Conservation (phyloP, 2,797 vertebrate species). For the Mareca penelope region DNA sequence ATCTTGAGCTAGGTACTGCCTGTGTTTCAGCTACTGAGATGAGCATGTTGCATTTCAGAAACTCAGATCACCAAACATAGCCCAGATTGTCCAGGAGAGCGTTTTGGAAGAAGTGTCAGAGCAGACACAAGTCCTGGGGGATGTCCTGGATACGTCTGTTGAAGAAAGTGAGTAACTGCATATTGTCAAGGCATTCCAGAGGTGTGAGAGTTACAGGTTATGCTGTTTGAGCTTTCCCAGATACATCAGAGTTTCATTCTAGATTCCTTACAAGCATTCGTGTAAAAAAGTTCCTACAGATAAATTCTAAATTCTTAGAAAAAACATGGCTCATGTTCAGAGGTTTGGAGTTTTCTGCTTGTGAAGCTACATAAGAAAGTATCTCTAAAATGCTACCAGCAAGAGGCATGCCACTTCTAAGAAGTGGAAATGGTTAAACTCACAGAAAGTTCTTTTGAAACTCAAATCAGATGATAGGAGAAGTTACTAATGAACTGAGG, state of each 20-base stretch:
- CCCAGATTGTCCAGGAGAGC: conserved; percentile 70
- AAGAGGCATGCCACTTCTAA: background rate
- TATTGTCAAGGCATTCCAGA: background rate
- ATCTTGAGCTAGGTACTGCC: background rate
- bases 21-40: background rate
- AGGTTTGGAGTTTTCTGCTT: too few species aligned
- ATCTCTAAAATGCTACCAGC: background rate
- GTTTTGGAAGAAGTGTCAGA: conserved; percentile 75
- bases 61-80: conserved; percentile 68
- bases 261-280: background rate
- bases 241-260: background rate
- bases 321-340: background rate
- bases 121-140: conserved; percentile 76
- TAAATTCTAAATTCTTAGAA: background rate
- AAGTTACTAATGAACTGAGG: background rate
- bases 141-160: conserved; percentile 70
- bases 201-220: background rate
- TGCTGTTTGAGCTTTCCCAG: background rate
- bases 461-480: background rate
- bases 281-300: background rate
- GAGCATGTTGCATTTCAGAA: conserved; percentile 72
- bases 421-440: background rate
- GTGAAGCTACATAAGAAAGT: background rate
- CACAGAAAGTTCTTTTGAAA: background rate
- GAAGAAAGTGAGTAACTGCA: conserved; percentile 78